phyloP scores from a whole-genome alignment of 2,797 vertebrate genomes.

The Trematomus bernacchii region DNA sequence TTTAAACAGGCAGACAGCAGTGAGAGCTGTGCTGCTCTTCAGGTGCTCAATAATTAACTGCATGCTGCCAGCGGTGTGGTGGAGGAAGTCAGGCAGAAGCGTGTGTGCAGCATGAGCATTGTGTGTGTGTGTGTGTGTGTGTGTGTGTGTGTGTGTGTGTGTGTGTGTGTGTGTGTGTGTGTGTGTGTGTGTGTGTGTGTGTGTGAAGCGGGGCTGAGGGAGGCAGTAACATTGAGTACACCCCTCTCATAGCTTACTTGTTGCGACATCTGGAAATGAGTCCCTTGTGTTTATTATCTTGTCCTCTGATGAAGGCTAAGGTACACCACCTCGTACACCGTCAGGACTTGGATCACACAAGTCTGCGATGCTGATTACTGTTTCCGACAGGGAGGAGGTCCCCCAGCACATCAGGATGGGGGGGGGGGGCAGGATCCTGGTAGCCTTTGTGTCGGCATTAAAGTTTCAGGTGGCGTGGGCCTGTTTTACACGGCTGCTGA shows the following conservation, averaged over 20 bases:
- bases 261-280: slow-evolving; percentile 65
- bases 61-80: slow-evolving; percentile 39
- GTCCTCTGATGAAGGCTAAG: slow-evolving; percentile 45
- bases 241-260: slow-evolving; percentile 47
- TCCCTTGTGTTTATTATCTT: slow-evolving; percentile 60
- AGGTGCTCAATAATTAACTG: slow-evolving; percentile 81
- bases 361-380: slow-evolving; percentile 50
- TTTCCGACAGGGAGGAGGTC: slow-evolving; percentile 58
- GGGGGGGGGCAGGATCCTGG: slow-evolving; percentile 30
- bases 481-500: slow-evolving; percentile 74
- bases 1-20: slow-evolving; percentile 68
- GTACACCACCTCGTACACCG: background rate
- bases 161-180: too few species aligned
- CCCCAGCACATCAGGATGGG: slow-evolving; percentile 65
- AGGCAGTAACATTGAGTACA: slow-evolving; percentile 48
- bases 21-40: slow-evolving; percentile 65
- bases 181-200: background rate
- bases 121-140: slow-evolving; percentile 20
- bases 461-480: slow-evolving; percentile 84
- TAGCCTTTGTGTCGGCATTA: slow-evolving; percentile 83
- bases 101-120: slow-evolving; percentile 6
- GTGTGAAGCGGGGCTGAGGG: background rate
- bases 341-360: slow-evolving; percentile 30
- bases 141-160: background rate
- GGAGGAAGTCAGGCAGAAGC: slow-evolving; percentile 70